Percentiles rank a stretch among this genome's conserved stretches.
These are phyloP conservation scores for Axinella damicornis DNA, from an alignment of 37 sponge, comb jelly and placozoan species.

Conservation along the genomic window DNA sequence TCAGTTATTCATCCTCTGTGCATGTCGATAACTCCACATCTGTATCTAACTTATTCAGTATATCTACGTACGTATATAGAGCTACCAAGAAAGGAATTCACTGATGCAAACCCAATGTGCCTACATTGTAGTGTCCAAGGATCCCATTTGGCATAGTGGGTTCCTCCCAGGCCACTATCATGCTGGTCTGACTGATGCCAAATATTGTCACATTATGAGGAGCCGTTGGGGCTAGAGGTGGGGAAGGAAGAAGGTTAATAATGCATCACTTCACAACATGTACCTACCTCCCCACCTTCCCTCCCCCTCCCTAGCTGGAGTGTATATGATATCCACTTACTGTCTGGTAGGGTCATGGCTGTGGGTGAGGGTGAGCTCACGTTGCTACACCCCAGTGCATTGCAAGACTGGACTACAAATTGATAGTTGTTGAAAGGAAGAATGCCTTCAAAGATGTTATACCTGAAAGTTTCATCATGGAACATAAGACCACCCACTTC, in stretches of 20 bases:
- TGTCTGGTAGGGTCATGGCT: conserved; percentile 42
- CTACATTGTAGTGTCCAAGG: conserved; percentile 53
- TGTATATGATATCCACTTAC: too few relatives aligned
- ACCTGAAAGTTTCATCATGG: not conserved
- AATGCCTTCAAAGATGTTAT: conserved; percentile 33
- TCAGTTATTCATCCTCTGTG: too few relatives aligned
- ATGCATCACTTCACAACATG: too few relatives aligned
- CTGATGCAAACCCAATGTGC: too few relatives aligned
- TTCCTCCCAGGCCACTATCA: conserved; percentile 37
- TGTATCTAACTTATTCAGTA: too few relatives aligned
- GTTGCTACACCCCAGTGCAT: conserved; percentile 58
- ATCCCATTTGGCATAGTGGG: conserved; percentile 68
- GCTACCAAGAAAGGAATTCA: too few relatives aligned
- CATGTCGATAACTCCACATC: too few relatives aligned
- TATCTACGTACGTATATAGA: too few relatives aligned
- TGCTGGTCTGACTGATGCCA: not conserved
- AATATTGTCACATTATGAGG: conserved; percentile 32
- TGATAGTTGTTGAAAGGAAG: conserved; percentile 64
- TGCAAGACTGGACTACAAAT: conserved; percentile 61
- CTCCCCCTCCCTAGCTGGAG: too few relatives aligned
- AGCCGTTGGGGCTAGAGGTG: conserved; percentile 31
- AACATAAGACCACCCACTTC: too few relatives aligned
- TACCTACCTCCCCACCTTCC: too few relatives aligned
- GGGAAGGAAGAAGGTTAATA: too few relatives aligned
- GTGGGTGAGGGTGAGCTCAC: conserved; percentile 19